A percentile compares a stretch with the other conserved stretches of the same genome.
phyloP scores from a whole-genome alignment of 2,113 vertebrate species.

The Saiga tatarica region DNA sequence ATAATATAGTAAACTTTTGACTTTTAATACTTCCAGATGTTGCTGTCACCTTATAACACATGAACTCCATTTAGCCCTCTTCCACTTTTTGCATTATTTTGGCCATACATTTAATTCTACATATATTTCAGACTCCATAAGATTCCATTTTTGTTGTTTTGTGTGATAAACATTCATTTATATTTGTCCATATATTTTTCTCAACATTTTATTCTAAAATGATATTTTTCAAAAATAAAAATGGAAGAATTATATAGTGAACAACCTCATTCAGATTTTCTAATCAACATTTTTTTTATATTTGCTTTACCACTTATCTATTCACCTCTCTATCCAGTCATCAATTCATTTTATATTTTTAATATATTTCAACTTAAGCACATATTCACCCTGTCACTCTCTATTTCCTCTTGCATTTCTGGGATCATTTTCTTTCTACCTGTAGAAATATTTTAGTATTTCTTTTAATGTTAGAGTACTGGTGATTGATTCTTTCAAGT shows the following conservation, averaged over 20 bases:
- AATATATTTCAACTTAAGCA: neutral
- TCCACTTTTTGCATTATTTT: neutral
- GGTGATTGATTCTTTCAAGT: neutral
- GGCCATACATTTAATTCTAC: neutral
- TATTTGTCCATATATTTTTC: neutral
- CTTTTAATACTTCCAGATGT: neutral
- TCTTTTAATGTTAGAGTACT: neutral
- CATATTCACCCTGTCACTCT: neutral
- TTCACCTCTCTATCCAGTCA: neutral
- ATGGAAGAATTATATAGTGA: neutral
- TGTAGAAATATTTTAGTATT: neutral
- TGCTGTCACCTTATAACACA: neutral
- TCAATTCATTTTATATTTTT: neutral
- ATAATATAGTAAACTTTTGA: neutral
- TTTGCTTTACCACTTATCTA: neutral
- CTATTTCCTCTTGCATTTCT: neutral
- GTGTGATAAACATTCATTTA: neutral
- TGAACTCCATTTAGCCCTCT: neutral
- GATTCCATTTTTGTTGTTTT: neutral
- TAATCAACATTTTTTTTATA: neutral
- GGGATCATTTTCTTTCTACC: neutral
- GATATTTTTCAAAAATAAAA: neutral
- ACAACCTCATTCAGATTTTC: neutral
- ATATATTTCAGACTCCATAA: neutral
- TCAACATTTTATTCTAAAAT: slow-evolving; percentile 19